Conservation (phyloP, 2,797 vertebrate genomes). For the Gallinago nigripennis region DNA sequence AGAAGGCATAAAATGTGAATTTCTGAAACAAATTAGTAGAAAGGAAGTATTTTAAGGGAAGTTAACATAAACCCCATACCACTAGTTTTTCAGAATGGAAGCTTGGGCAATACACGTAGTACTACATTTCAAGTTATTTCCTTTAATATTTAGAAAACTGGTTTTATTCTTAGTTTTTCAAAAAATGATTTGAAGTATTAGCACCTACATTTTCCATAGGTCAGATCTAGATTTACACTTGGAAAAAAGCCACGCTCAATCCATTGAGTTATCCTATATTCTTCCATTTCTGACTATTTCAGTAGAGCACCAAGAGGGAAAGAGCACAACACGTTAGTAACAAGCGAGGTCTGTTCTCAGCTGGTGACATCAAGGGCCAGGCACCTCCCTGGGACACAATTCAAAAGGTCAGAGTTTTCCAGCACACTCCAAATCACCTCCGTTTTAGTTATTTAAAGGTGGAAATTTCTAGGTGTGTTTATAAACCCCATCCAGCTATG, state of each 20-base stretch:
- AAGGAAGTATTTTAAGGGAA: neutral
- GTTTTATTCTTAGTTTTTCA: slow-evolving; percentile 54
- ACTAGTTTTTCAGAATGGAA: neutral
- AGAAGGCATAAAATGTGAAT: neutral
- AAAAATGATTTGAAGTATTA: neutral
- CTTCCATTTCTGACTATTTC: neutral
- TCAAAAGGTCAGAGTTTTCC: neutral
- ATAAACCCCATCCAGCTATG: slow-evolving; percentile 64
- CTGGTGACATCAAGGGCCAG: neutral
- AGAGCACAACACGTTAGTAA: neutral
- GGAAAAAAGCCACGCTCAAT: neutral
- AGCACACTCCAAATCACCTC: neutral
- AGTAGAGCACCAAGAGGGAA: slow-evolving; percentile 3
- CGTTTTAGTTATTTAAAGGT: slow-evolving; percentile 13
- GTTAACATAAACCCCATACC: neutral
- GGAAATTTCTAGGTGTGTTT: slow-evolving; percentile 54
- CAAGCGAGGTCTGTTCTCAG: neutral
- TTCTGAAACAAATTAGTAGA: neutral
- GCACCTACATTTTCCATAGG: slow-evolving; percentile 32
- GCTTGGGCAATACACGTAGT: neutral
- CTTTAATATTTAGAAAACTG: slow-evolving; percentile 46
- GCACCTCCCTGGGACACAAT: neutral
- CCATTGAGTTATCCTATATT: neutral
- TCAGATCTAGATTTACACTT: slow-evolving; percentile 10
- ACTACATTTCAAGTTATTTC: neutral